phyloP scores from a whole-genome alignment of 2,113 vertebrate genomes.

The Chaenocephalus aceratus region DNA sequence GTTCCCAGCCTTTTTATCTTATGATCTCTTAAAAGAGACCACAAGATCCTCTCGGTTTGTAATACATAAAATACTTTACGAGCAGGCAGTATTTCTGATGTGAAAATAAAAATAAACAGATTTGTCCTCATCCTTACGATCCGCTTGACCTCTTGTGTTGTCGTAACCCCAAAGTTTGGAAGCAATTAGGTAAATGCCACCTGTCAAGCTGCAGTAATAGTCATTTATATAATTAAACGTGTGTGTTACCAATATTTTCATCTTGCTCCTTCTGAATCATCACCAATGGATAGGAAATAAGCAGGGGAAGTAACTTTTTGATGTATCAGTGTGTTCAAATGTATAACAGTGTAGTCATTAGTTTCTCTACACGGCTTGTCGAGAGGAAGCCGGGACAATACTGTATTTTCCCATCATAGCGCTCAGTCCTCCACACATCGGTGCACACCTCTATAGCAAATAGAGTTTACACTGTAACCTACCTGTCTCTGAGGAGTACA shows the following conservation, averaged over 20 bases:
- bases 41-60: not conserved
- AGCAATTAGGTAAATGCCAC: not conserved
- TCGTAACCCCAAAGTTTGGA: not conserved
- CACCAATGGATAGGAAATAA: not conserved
- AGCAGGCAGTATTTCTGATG: not conserved
- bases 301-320: not conserved
- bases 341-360: slow-evolving; percentile 16
- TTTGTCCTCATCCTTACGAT: not conserved
- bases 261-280: not conserved
- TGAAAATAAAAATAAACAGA: not conserved
- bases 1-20: not conserved
- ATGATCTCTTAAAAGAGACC: not conserved
- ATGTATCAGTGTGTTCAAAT: not conserved
- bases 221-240: not conserved
- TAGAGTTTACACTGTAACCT: slow-evolving; percentile 67
- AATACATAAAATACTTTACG: not conserved
- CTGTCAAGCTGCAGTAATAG: not conserved
- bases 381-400: slow-evolving; percentile 40
- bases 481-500: slow-evolving; percentile 99
- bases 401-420: slow-evolving; percentile 59
- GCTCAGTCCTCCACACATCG: slow-evolving; percentile 68
- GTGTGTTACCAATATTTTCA: not conserved
- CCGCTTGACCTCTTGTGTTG: not conserved
- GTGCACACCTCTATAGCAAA: slow-evolving; percentile 67
- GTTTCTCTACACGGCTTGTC: slow-evolving; percentile 48